Evolutionary conservation across 1,140 invertebrate genomes (phyloP), one percentile per base, ranked within the genome.

Genomic region (Microplitis demolitor): DNA sequence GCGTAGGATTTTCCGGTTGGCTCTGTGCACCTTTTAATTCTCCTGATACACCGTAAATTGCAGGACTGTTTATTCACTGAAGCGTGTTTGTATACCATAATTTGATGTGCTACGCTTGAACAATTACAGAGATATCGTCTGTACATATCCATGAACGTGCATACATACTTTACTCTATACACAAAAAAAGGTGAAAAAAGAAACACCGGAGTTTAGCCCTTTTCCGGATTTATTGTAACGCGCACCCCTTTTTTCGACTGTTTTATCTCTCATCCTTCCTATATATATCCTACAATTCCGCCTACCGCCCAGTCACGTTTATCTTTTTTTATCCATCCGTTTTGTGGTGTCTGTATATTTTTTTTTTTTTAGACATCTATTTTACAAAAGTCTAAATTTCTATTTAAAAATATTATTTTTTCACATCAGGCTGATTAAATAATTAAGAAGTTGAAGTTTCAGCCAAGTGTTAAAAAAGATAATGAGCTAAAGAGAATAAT

Each of bases 151-250:
- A 24, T 24, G 24, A 2, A 24, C 24, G 24, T 24, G 24, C 5
- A 45, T 45, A 45, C 39, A 45, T 45, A 45, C 39, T 45, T 45
- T 45, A 3, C 39, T 45, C 6, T 45, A 11, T 3, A 6, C 39
- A 69, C 54, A 54, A 54, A 69, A 69, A 33, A 53, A 69, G 35
- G 67, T 60, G 67, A 69, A 69, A 69, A 67, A 69, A 69, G 54
- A 69, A 69, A 45, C 8, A 45, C 39, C 39, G 11, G 39, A 45
- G 39, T 45, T 45, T 45, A 45, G 39, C 39, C 39, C n/a, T 54
- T 45, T 24, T 51, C 64, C 37, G 64, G 64, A 66, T 66, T 66
- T 66, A 68, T 68, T 31, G 66, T 68, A 34, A 51, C 66, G 16
- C 63, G 37, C 54, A 24, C 67, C 35, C 14, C 16, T 34, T 69